Conservation (phyloP, 2,888 invertebrate genomes). For the Criorhina ranunculi region DNA sequence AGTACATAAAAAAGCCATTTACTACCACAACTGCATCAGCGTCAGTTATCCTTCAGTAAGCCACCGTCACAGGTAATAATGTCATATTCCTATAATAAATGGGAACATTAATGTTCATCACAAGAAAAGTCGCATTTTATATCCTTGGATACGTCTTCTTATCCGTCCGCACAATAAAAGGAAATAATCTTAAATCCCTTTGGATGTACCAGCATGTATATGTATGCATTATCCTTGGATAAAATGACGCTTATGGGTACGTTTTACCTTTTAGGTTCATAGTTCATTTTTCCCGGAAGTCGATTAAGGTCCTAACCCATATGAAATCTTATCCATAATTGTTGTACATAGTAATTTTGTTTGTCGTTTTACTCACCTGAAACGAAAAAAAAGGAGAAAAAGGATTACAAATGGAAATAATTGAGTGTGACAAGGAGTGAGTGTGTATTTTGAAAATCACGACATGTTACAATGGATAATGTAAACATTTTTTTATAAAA, state of each 20-base stretch:
- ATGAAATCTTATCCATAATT: slow-evolving; percentile 5
- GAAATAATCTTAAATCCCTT: slow-evolving; percentile 50
- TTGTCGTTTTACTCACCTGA: slow-evolving; percentile 40
- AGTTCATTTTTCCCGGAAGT: slow-evolving; percentile 63
- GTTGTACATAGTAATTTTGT: neutral
- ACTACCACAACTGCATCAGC: slow-evolving; percentile 20
- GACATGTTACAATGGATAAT: slow-evolving; percentile 11
- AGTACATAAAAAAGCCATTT: slow-evolving; percentile 6
- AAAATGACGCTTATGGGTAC: slow-evolving; percentile 50
- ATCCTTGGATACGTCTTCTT: slow-evolving; percentile 10
- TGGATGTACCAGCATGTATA: too few relatives aligned
- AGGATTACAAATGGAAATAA: slow-evolving; percentile 34
- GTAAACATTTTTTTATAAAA: slow-evolving; percentile 45
- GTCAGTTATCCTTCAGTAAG: slow-evolving; percentile 23
- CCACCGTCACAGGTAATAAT: slow-evolving; percentile 41
- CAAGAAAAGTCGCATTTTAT: slow-evolving; percentile 39
- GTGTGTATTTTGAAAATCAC: slow-evolving; percentile 13
- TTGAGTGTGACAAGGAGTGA: neutral
- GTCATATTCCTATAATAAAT: slow-evolving; percentile 44
- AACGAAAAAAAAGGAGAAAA: slow-evolving; percentile 36
- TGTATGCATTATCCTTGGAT: slow-evolving; percentile 38
- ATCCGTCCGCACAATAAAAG: slow-evolving; percentile 50
- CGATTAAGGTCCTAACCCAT: slow-evolving; percentile 41
- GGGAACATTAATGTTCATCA: slow-evolving; percentile 51
- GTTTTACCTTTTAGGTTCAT: slow-evolving; percentile 47